phyloP scores from a whole-genome alignment of 2,797 vertebrate genomes.

The Podarcis siculus region DNA sequence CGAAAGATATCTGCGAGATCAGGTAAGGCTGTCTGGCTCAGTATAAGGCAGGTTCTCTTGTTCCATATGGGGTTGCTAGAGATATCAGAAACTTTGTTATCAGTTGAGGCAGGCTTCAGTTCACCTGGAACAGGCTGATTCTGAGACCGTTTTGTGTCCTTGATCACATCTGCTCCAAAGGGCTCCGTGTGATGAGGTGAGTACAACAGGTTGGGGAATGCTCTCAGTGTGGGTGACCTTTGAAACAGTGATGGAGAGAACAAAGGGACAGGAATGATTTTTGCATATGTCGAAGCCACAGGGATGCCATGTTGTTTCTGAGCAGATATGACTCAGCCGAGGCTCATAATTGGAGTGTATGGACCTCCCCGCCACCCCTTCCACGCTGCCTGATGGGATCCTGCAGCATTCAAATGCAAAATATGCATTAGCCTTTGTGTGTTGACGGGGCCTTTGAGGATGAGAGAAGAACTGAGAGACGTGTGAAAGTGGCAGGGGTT shows the following conservation, averaged over 20 bases:
- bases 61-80: background rate
- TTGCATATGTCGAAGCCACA: slow-evolving; percentile 8
- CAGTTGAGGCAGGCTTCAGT: background rate
- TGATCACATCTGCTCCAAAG: slow-evolving; percentile 20
- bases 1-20: too few species aligned
- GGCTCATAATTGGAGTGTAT: slow-evolving; percentile 14
- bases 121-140: background rate
- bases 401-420: background rate
- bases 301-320: slow-evolving; percentile 34
- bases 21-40: background rate
- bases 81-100: background rate
- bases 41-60: background rate
- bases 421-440: background rate
- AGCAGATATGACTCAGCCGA: background rate
- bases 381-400: rapidly evolving
- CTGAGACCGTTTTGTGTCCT: background rate
- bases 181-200: slow-evolving; percentile 26
- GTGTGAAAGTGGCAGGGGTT: rapidly evolving
- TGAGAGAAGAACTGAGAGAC: background rate
- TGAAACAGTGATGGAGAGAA: background rate
- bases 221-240: background rate
- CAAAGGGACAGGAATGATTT: rapidly evolving
- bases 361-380: rapidly evolving
- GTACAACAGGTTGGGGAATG: background rate
- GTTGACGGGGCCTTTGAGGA: slow-evolving; percentile 30